phyloP scores from a whole-genome alignment of 2,888 invertebrate genomes.

The Adineta ricciae region DNA sequence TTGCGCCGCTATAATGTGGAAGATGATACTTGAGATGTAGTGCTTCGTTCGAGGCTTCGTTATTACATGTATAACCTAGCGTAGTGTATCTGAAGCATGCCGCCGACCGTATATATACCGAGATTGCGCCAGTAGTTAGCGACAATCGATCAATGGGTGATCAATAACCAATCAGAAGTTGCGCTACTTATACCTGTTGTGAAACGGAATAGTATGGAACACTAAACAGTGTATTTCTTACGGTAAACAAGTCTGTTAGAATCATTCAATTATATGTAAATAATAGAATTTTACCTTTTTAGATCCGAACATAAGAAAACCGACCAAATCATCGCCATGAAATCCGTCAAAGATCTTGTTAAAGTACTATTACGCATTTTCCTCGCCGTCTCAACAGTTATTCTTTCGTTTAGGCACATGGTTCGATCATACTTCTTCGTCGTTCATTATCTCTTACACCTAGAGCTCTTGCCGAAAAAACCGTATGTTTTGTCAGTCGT shows the following conservation, averaged over 20 bases:
- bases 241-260: not conserved
- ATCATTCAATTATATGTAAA: not conserved
- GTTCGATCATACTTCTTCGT: not conserved
- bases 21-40: too few relatives aligned
- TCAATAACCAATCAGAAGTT: not conserved
- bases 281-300: not conserved
- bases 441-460: not conserved
- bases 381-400: not conserved
- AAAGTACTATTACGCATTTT: not conserved
- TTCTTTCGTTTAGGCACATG: not conserved
- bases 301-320: not conserved
- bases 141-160: not conserved
- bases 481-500: not conserved
- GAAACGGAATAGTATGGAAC: not conserved
- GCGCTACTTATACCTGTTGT: not conserved
- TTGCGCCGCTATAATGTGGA: too few relatives aligned
- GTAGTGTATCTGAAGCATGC: too few relatives aligned
- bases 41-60: too few relatives aligned
- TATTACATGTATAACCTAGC: too few relatives aligned
- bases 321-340: not conserved
- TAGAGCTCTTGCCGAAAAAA: not conserved
- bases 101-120: too few relatives aligned
- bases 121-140: not conserved
- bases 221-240: not conserved
- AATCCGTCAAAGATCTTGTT: not conserved